Evolutionary conservation across 2,113 vertebrate species (phyloP), one percentile per base, ranked within the genome.

Genomic region (Cryptotis parvus): DNA sequence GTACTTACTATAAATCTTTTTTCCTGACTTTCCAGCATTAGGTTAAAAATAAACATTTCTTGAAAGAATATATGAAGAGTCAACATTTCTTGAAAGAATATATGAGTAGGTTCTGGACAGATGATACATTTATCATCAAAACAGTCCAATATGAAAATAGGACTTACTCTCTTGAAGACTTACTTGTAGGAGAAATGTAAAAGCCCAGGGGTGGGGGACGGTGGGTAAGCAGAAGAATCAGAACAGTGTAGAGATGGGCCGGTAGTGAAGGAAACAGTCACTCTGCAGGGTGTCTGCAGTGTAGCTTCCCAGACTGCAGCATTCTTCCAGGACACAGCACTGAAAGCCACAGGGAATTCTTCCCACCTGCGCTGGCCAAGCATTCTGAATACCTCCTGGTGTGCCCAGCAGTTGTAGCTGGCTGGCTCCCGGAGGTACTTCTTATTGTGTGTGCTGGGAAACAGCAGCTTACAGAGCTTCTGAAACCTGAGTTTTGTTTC

Each of bases 401-500:
- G 75, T 9, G 15, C 7, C 33, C 6, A 29, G 9, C 89, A 65
- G 24, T 66, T 65, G 35, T 0, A 6, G 37, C 33, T 29, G 4
- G 65, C n/a, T 22, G 52, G 41, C 29, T 41, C n/a, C 52, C 3
- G 43, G 35, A 43, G 29, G 55, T 1, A 0, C 15, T 16, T 84
- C 39, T 14, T 1, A 75, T 11, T n/a, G 43, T 49, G 20, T 33
- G 18, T 35, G 37, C 3, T 37, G 22, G 37, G 82, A 65, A 90
- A 91, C 27, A 93, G 27, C 22, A 90, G 77, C 80, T 24, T 10
- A 7, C 1, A 41, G 80, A 88, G 35, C 24, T 66, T 90, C 63
- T 65, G 68, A 95, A 95, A 93, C 35, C 31, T 83, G 82, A 14
- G n/a, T 82, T 87, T 92, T 91, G 84, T 86, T 96, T 93, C 87